Evolutionary conservation across 2,113 vertebrate genomes (phyloP).

Genomic region (Carollia perspicillata): DNA sequence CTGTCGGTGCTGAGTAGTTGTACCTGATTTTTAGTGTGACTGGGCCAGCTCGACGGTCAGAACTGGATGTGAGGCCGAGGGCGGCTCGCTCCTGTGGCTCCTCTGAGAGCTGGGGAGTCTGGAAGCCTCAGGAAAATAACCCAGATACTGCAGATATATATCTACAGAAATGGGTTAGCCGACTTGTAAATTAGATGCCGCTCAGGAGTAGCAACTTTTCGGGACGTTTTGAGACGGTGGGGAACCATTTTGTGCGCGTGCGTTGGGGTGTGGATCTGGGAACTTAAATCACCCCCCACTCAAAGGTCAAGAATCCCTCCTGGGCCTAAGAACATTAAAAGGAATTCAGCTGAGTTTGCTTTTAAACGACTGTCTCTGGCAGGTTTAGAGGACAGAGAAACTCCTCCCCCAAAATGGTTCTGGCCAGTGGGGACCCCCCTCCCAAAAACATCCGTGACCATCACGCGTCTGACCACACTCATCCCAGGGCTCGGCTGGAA

Average conservation of each 20-base stretch:
- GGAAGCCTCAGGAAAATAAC: not conserved
- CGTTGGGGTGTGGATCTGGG: not conserved
- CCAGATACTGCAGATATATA: too few species aligned
- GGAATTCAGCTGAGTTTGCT: not conserved
- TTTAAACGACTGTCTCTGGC: not conserved
- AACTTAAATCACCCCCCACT: not conserved
- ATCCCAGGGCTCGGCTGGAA: not conserved
- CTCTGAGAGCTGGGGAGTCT: not conserved
- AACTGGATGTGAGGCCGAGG: accelerated
- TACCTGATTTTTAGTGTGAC: accelerated
- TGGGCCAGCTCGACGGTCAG: not conserved
- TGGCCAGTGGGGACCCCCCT: not conserved
- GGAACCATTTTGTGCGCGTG: not conserved
- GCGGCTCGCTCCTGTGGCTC: not conserved
- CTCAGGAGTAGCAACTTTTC: not conserved
- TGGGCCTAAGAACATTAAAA: not conserved
- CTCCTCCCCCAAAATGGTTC: not conserved
- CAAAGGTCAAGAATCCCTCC: not conserved
- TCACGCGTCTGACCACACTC: not conserved
- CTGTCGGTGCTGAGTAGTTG: not conserved
- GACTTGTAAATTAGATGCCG: not conserved
- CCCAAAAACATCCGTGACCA: not conserved
- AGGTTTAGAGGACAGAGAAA: not conserved
- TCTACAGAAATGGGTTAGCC: not conserved
- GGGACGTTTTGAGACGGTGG: not conserved